These are phyloP conservation scores for Dromaius novaehollandiae DNA, from an alignment of 2,113 vertebrate species.

Conservation along the genomic window DNA sequence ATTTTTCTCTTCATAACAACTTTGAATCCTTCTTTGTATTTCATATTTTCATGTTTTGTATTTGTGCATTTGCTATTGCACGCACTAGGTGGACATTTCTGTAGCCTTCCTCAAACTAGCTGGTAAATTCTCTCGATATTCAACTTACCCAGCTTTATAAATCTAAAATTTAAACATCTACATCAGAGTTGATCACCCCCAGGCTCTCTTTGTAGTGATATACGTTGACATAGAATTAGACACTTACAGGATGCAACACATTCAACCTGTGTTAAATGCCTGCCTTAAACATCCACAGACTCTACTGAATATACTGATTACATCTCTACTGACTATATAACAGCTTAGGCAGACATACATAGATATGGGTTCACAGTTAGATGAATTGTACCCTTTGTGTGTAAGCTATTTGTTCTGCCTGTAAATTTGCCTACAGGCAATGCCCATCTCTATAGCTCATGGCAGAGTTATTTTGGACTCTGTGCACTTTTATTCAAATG, in stretches of 20 bases:
- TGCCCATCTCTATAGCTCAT: not conserved
- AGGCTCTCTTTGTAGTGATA: not conserved
- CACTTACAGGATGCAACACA: not conserved
- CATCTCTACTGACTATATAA: not conserved
- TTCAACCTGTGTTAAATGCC: not conserved
- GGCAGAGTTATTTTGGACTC: not conserved
- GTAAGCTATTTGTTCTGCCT: not conserved
- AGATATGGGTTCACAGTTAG: not conserved
- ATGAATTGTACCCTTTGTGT: not conserved
- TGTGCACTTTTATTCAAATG: not conserved
- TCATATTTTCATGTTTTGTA: not conserved
- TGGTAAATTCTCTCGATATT: not conserved
- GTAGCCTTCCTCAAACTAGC: not conserved
- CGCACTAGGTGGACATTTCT: not conserved
- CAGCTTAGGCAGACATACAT: not conserved
- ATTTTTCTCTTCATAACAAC: not conserved
- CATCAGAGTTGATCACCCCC: not conserved
- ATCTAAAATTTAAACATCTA: not conserved
- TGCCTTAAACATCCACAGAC: not conserved
- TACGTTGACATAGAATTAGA: not conserved
- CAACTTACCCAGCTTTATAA: not conserved
- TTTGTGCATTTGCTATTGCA: not conserved
- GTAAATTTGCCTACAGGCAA: not conserved
- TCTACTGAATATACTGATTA: not conserved
- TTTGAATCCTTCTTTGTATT: not conserved